phyloP scores from a whole-genome alignment of 2,888 invertebrate species.

The Pinctada fucata region DNA sequence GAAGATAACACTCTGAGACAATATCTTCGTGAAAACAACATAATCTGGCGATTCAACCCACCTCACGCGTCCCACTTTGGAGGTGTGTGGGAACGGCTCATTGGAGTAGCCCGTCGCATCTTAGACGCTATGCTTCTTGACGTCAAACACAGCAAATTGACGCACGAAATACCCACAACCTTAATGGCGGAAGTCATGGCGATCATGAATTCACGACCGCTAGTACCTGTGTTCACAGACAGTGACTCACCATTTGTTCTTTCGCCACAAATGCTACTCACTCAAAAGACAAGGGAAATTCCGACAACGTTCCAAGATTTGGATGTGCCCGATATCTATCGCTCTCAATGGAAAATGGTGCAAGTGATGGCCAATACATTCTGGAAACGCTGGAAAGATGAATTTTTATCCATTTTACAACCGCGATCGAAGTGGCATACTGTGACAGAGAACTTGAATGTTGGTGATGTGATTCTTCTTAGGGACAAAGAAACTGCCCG shows the following conservation, averaged over 20 bases:
- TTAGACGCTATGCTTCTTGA: slow-evolving; percentile 42
- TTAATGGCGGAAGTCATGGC: slow-evolving; percentile 42
- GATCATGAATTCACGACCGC: not conserved
- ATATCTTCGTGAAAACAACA: slow-evolving; percentile 14
- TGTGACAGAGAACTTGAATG: no score
- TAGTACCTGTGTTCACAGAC: no score
- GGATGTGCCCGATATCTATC: slow-evolving; percentile 15
- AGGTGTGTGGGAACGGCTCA: slow-evolving; percentile 44
- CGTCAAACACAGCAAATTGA: slow-evolving; percentile 17
- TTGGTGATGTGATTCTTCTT: no score
- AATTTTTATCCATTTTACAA: slow-evolving; percentile 11
- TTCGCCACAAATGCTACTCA: no score
- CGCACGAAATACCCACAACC: no score
- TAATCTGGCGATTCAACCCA: slow-evolving; percentile 45
- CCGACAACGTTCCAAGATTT: not conserved
- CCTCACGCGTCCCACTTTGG: slow-evolving; percentile 49
- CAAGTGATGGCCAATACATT: slow-evolving; percentile 17
- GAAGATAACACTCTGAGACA: slow-evolving; percentile 34
- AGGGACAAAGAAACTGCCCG: no score
- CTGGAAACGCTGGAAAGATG: slow-evolving; percentile 8
- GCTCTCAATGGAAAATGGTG: slow-evolving; percentile 10
- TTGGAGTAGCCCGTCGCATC: slow-evolving; percentile 40
- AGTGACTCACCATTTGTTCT: no score
- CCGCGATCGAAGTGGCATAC: no score
- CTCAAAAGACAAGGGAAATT: not conserved